phyloP scores from a whole-genome alignment of 2,888 invertebrate species.

The Digitonthophagus gazella region DNA sequence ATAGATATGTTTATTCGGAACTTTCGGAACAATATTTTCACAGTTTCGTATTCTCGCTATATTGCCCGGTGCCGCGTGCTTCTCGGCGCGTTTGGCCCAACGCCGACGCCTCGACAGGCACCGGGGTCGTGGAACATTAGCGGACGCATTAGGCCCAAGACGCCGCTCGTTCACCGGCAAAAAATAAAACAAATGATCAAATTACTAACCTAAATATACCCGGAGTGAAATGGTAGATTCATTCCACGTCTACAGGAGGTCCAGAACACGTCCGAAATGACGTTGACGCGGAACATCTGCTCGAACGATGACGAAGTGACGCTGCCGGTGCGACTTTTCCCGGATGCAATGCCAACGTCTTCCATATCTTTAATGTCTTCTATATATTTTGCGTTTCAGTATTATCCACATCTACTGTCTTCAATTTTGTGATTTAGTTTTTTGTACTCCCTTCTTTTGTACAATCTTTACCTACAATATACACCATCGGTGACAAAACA shows the following conservation, averaged over 20 bases:
- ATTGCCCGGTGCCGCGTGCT: conserved; percentile 1
- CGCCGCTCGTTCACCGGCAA: conserved; percentile 15
- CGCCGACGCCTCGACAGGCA: conserved; percentile 1
- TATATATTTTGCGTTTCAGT: no score
- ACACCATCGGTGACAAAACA: no score
- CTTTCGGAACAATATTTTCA: not conserved
- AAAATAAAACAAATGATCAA: conserved; percentile 34
- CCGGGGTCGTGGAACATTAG: not conserved
- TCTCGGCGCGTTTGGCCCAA: not conserved
- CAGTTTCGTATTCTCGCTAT: conserved; percentile 7
- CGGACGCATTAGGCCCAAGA: not conserved
- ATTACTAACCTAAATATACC: conserved; percentile 33
- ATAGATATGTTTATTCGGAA: not conserved
- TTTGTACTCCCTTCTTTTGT: no score
- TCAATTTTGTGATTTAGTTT: no score
- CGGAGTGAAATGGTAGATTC: conserved; percentile 32
- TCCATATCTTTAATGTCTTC: no score
- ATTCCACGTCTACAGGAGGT: conserved; percentile 32
- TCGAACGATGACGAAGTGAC: conserved; percentile 6
- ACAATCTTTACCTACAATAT: no score
- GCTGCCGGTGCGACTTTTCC: conserved; percentile 9
- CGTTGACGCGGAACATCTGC: conserved; percentile 36
- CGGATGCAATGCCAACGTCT: conserved; percentile 2
- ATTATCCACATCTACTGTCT: no score
- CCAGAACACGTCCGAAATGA: conserved; percentile 35